A percentile compares a stretch with the other conserved stretches of the same genome.
phyloP scores from a whole-genome alignment of 2,797 vertebrate genomes.

The Scomberomorus guttatus region DNA sequence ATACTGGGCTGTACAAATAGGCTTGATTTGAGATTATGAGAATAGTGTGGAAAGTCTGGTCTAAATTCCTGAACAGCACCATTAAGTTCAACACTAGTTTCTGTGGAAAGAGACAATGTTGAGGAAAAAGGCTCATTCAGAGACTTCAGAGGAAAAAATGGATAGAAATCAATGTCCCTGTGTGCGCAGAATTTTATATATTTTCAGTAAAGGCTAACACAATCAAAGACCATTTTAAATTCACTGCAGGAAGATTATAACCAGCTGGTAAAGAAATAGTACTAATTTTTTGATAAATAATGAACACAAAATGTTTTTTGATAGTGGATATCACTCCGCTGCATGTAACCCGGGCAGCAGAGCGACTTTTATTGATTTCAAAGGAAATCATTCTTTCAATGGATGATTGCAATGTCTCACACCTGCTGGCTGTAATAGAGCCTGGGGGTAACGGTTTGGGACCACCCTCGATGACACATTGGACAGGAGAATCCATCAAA shows the following conservation, averaged over 20 bases:
- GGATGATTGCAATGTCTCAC: slow-evolving; percentile 44
- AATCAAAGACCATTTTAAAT: slow-evolving; percentile 21
- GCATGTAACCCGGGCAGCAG: slow-evolving; percentile 7
- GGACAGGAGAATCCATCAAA: slow-evolving; percentile 60
- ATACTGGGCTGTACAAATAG: background rate
- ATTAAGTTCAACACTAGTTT: background rate
- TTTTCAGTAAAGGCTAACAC: slow-evolving; percentile 11
- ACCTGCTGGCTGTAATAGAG: slow-evolving; percentile 47
- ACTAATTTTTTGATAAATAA: background rate
- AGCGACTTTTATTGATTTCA: slow-evolving; percentile 44
- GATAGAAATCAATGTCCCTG: background rate
- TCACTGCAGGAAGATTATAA: slow-evolving; percentile 2
- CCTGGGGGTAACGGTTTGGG: slow-evolving; percentile 30
- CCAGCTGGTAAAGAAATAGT: slow-evolving; percentile 1
- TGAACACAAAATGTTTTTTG: background rate
- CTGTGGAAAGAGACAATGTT: background rate
- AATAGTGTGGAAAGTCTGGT: background rate
- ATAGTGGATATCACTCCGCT: background rate
- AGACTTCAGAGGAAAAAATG: background rate
- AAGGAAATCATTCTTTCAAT: slow-evolving; percentile 45
- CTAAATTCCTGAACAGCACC: slow-evolving; percentile 3
- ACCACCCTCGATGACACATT: slow-evolving; percentile 38
- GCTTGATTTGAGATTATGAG: background rate
- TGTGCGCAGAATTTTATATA: background rate
- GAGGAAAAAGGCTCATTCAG: background rate